Base-by-base conservation (phyloP, 2,888 invertebrate species). In the Amphipoea oculea region DNA sequence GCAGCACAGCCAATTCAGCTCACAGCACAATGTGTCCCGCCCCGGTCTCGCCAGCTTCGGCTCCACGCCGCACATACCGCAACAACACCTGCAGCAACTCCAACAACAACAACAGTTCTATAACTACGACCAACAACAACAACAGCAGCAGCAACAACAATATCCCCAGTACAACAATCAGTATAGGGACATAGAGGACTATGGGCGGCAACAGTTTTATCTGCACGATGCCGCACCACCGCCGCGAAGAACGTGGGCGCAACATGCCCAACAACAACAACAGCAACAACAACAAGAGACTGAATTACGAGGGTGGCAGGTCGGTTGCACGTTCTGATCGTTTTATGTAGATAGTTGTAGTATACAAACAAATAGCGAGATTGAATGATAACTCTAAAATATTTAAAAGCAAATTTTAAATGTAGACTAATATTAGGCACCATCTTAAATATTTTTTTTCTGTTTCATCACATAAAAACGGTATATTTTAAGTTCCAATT, bases 221-320 rank as follows among this genome's bases (percentile, higher is more conserved):
- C 96, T 98, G 89, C 98, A 98, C 93, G 98, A 98, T 92, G 89
- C 95, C 95, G 83, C 94, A 86, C 97, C 96, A 78, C 97, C 97
- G 75, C 98, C 97, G 92, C 94, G 98, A 14, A 95, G 98, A 89
- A 98, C 98, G 3, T 98, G 98, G 98, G 98, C 98, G 62, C 97
- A 97, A 90, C 97, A 97, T 83, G 96, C 96, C 66, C 89, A 87
- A 67, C 86, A 85, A 45, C 88, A 86, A 4, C 86, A 86, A 63
- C 86, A 85, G n/a, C 85, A 95, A 83, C 97, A 96, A 66, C 97
- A 97, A 69, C 97, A 98, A 17, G 97, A 97, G 96, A 97, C 97
- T 54, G 97, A 97, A 89, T 84, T 94, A 74, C 87, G 95, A 78
- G 96, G 95, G 79, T 96, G 97, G 97, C 97, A 96, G 96, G 96